phyloP scores from a whole-genome alignment of 2,113 vertebrate species.

The Ornithorhynchus anatinus region DNA sequence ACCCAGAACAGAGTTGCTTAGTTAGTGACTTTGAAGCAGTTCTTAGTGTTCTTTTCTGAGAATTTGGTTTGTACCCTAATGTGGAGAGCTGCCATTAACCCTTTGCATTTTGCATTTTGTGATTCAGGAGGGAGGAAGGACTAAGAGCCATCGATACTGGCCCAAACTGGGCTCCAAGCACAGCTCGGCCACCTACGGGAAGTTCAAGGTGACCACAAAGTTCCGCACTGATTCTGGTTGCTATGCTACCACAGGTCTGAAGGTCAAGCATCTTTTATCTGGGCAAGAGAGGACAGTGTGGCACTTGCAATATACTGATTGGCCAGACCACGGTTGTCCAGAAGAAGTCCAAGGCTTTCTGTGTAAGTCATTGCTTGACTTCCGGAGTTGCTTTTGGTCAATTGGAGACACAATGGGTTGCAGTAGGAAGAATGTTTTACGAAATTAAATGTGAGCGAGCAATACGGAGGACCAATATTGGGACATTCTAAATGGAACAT shows the following conservation, averaged over 20 bases:
- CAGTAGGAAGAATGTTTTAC: no score
- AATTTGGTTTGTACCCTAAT: not conserved
- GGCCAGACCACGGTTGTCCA: conserved; percentile 89
- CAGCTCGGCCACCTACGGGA: conserved; percentile 84
- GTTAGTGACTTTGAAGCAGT: not conserved
- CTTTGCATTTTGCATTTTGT: conserved; percentile 17
- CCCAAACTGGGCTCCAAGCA: conserved; percentile 85
- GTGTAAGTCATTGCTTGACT: conserved; percentile 74
- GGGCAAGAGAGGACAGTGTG: conserved; percentile 85
- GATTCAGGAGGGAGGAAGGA: conserved; percentile 79
- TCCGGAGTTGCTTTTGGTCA: not conserved
- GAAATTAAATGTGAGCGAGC: no score
- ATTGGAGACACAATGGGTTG: not conserved
- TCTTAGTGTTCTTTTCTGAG: not conserved
- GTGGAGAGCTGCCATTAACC: not conserved
- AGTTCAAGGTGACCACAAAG: conserved; percentile 87
- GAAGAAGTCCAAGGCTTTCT: conserved; percentile 92
- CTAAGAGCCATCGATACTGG: conserved; percentile 85
- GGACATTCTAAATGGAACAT: no score
- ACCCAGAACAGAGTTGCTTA: not conserved
- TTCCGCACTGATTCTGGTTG: conserved; percentile 86
- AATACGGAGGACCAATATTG: no score
- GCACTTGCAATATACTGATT: conserved; percentile 87
- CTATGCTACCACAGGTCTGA: conserved; percentile 84
- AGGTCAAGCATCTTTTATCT: conserved; percentile 83